phyloP scores from a whole-genome alignment of 2,888 invertebrate species.

The Scelioninae gen. 1 region DNA sequence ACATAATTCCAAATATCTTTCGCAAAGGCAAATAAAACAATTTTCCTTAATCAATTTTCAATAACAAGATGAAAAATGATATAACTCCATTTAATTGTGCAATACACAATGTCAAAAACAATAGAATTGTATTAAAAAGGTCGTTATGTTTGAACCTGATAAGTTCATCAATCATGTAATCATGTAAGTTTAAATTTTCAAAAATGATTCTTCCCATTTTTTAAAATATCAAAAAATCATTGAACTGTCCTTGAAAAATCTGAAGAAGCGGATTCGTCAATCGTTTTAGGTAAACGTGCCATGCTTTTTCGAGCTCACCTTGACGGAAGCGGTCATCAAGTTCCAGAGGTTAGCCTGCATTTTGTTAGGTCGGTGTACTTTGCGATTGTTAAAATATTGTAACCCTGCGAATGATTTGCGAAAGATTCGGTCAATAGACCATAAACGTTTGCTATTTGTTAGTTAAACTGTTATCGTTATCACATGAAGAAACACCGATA shows the following conservation, averaged over 20 bases:
- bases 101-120: background rate
- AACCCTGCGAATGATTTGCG: background rate
- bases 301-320: conserved; percentile 80
- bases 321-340: conserved; percentile 83
- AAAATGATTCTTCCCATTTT: background rate
- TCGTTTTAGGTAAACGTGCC: background rate
- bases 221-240: background rate
- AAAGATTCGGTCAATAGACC: conserved; percentile 1
- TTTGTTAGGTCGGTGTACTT: conserved; percentile 25
- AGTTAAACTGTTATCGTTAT: conserved; percentile 54
- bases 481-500: conserved; percentile 46
- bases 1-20: no score
- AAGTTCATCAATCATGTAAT: no score
- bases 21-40: background rate
- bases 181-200: no score
- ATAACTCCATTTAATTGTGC: background rate
- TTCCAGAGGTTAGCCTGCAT: conserved; percentile 85
- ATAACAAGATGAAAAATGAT: background rate
- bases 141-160: no score
- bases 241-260: background rate
- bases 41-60: background rate
- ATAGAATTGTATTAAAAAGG: no score
- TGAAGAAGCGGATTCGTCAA: background rate
- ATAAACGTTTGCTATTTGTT: conserved; percentile 10
- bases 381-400: background rate